phyloP scores from a whole-genome alignment of 2,113 vertebrate genomes.

The Melanocharis versteri region DNA sequence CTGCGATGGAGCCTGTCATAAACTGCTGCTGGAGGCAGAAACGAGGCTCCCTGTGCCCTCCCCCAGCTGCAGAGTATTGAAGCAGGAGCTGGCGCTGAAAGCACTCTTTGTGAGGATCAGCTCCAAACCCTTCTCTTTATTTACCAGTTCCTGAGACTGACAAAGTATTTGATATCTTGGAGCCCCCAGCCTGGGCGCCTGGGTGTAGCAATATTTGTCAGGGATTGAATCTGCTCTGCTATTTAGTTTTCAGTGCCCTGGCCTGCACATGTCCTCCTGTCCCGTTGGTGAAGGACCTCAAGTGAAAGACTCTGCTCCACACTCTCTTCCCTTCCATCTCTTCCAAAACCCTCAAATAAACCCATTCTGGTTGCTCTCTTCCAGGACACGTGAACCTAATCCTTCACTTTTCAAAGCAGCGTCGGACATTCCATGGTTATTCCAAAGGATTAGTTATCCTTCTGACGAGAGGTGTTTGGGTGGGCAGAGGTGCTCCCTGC shows the following conservation, averaged over 20 bases:
- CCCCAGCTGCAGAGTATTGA: background rate
- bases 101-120: constrained; percentile 11
- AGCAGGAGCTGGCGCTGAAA: constrained; percentile 1
- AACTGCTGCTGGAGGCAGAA: constrained; percentile 19
- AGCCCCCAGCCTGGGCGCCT: background rate
- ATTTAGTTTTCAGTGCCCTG: background rate
- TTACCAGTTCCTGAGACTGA: background rate
- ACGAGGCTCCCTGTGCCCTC: background rate
- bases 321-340: background rate
- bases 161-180: background rate
- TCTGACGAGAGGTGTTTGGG: background rate
- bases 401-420: background rate
- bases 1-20: constrained; percentile 40
- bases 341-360: background rate
- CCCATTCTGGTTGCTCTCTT: background rate
- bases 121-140: constrained; percentile 6
- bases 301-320: background rate
- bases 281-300: background rate
- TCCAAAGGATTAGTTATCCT: background rate
- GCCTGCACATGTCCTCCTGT: background rate
- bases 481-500: background rate
- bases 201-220: background rate
- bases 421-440: background rate
- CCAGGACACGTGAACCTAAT: background rate
- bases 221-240: background rate